Evolutionary conservation across 2,888 invertebrate species (phyloP).

Genomic region (Hyalella azteca): DNA sequence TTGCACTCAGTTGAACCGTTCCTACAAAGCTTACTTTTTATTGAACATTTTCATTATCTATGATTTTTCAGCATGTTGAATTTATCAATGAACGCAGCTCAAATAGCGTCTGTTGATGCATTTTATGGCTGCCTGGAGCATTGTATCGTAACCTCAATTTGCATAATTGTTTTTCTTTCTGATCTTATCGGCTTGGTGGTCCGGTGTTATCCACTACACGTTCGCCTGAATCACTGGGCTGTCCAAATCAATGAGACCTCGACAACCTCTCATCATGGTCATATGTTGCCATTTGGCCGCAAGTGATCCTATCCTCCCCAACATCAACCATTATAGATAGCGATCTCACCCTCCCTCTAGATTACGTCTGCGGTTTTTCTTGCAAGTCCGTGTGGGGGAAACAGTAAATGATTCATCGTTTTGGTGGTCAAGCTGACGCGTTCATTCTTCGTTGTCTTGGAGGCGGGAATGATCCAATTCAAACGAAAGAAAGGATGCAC

Average conservation of each 20-base stretch:
- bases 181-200: no score
- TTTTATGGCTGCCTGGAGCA: no score
- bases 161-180: no score
- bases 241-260: slow-evolving; percentile 1
- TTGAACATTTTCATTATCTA: no score
- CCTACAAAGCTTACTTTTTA: no score
- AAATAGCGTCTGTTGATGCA: no score
- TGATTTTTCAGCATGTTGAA: no score
- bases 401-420: slow-evolving; percentile 17
- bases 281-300: slow-evolving; percentile 2
- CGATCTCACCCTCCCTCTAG: neutral
- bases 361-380: neutral
- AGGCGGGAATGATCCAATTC: neutral
- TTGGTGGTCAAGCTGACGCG: neutral
- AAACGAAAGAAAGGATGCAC: no score
- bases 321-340: slow-evolving; percentile 15
- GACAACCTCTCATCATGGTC: slow-evolving; percentile 4
- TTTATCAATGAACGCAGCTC: no score
- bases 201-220: neutral
- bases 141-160: no score
- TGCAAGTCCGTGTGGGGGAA: neutral
- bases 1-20: no score
- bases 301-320: neutral
- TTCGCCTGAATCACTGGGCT: neutral
- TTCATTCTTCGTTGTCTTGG: neutral